Conservation (phyloP, 35 echinoderm and acorn worm genomes). For the Ptychodera flava region DNA sequence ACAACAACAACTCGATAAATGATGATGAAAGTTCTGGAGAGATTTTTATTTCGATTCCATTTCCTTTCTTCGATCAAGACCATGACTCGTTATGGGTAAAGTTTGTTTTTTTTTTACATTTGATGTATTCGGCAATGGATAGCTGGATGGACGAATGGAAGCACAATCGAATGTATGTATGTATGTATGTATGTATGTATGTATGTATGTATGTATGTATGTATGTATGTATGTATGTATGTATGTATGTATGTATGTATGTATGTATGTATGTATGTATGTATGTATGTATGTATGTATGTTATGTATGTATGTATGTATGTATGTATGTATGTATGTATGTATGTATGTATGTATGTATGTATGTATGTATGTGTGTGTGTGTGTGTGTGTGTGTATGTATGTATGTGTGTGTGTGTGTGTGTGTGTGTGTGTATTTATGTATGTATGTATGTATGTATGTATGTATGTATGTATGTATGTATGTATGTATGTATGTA, state of each 20-base stretch:
- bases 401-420: not conserved
- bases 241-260: conserved; percentile 2
- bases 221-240: not conserved
- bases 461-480: conserved; percentile 2
- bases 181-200: conserved; percentile 2
- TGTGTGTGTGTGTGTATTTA: not conserved
- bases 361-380: not conserved
- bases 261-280: conserved; percentile 2
- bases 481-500: conserved; percentile 2
- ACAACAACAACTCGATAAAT: not conserved
- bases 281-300: conserved; percentile 2
- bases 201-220: conserved; percentile 2
- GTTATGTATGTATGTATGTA: conserved; percentile 1
- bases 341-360: conserved; percentile 2
- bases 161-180: no score
- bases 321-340: conserved; percentile 2
- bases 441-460: not conserved
- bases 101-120: no score
- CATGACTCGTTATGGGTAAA: not conserved
- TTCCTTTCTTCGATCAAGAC: not conserved
- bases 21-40: not conserved
- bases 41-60: not conserved
- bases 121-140: no score
- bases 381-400: not conserved
- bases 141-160: no score